These are phyloP conservation scores for Gallinago nigripennis DNA, from an alignment of 2,797 vertebrate genomes.

Conservation along the genomic window DNA sequence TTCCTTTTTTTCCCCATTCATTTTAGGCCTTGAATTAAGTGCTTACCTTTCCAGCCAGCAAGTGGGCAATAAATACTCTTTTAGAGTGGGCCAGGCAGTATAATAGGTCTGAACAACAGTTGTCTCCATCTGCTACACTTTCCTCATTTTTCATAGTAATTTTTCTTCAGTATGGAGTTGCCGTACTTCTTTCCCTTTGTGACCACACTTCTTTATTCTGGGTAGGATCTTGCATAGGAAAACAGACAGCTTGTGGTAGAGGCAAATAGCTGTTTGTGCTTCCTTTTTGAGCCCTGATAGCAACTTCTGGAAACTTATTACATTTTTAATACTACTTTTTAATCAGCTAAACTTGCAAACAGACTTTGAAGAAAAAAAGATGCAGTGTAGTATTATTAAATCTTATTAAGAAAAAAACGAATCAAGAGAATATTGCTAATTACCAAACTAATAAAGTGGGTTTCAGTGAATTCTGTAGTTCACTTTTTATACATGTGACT, in stretches of 20 bases:
- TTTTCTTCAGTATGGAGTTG: not conserved
- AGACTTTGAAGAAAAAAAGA: not conserved
- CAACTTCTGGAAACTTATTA: not conserved
- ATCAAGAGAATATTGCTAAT: not conserved
- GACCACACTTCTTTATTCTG: not conserved
- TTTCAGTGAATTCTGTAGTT: not conserved
- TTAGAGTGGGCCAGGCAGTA: not conserved
- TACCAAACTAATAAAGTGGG: not conserved
- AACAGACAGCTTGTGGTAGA: not conserved
- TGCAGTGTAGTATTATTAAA: not conserved
- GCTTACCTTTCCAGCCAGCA: not conserved
- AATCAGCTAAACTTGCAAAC: not conserved
- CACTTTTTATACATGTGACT: not conserved
- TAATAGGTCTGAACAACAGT: not conserved
- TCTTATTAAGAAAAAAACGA: not conserved
- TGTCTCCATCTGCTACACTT: not conserved
- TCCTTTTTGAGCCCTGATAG: not conserved
- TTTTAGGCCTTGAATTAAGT: not conserved
- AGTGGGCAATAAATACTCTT: not conserved
- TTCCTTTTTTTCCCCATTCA: not conserved
- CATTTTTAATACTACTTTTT: not conserved
- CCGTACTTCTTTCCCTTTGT: not conserved
- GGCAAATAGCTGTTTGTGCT: not conserved
- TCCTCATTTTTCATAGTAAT: not conserved
- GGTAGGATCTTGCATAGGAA: not conserved